Evolutionary conservation across 2,797 vertebrate genomes (phyloP).

Genomic region (Alcedo quadribrachys): DNA sequence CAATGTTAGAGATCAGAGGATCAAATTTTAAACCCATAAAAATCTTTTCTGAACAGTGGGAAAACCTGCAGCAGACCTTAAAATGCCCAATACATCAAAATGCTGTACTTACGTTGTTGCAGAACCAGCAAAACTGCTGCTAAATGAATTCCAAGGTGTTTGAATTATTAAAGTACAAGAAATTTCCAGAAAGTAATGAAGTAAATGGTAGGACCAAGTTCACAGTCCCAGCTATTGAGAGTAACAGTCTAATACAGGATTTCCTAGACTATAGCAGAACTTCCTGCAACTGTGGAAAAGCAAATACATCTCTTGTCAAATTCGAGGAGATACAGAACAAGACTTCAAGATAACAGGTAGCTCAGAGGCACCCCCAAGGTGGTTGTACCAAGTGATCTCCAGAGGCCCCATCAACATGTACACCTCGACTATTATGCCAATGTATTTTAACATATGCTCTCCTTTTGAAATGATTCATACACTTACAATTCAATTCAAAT

Average conservation of each 20-base stretch:
- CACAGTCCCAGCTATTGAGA: neutral
- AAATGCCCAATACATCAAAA: neutral
- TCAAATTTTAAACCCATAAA: neutral
- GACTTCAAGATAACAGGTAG: neutral
- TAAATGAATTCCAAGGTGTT: neutral
- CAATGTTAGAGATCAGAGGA: neutral
- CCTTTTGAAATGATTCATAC: neutral
- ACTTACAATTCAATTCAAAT: neutral
- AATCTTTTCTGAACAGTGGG: neutral
- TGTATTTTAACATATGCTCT: neutral
- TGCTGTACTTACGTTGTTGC: neutral
- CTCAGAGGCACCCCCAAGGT: neutral
- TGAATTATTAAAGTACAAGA: neutral
- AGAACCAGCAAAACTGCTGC: neutral
- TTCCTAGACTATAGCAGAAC: neutral
- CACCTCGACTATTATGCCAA: neutral
- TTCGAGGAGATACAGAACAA: neutral
- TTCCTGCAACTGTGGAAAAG: neutral
- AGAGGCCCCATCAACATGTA: neutral
- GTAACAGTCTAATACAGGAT: neutral
- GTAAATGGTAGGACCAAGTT: neutral
- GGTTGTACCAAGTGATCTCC: neutral
- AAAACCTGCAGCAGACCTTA: neutral
- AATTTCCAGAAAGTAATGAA: neutral
- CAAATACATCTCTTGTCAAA: neutral